Evolutionary conservation across 2,113 vertebrate genomes (phyloP).

Genomic region (Pionites leucogaster): DNA sequence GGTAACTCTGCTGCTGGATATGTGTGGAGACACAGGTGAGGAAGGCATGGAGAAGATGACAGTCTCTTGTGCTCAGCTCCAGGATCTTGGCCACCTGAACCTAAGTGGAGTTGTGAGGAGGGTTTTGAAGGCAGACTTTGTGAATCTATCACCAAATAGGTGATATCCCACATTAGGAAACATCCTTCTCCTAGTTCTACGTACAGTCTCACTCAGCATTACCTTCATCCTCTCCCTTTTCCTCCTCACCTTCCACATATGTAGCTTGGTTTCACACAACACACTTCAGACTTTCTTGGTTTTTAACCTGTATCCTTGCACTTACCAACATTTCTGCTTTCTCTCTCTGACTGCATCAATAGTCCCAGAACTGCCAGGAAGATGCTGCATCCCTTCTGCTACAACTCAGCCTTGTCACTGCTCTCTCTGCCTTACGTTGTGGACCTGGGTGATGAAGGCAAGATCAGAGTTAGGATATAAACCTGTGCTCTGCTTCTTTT

Average conservation of each 20-base stretch:
- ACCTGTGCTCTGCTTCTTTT: neutral
- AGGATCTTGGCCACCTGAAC: neutral
- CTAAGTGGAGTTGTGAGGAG: neutral
- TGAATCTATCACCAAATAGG: neutral
- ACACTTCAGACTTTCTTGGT: neutral
- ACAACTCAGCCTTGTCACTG: neutral
- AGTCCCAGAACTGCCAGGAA: neutral
- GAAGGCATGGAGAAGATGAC: neutral
- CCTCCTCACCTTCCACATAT: fast-evolving
- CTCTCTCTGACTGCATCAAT: neutral
- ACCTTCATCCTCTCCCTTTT: neutral
- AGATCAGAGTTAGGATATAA: neutral
- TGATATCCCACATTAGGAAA: neutral
- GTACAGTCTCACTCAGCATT: neutral
- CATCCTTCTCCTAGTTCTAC: neutral
- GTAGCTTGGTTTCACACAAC: neutral
- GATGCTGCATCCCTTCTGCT: neutral
- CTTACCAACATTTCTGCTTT: neutral
- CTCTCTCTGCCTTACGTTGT: neutral
- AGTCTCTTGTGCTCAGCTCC: neutral
- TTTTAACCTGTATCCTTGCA: neutral
- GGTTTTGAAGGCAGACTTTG: neutral
- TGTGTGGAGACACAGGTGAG: neutral
- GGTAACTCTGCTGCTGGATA: neutral
- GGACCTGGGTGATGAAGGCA: neutral